Percentiles rank a stretch among this genome's conserved stretches.
Conservation (phyloP, 1,140 invertebrate genomes). For the Drosophila ambigua region DNA sequence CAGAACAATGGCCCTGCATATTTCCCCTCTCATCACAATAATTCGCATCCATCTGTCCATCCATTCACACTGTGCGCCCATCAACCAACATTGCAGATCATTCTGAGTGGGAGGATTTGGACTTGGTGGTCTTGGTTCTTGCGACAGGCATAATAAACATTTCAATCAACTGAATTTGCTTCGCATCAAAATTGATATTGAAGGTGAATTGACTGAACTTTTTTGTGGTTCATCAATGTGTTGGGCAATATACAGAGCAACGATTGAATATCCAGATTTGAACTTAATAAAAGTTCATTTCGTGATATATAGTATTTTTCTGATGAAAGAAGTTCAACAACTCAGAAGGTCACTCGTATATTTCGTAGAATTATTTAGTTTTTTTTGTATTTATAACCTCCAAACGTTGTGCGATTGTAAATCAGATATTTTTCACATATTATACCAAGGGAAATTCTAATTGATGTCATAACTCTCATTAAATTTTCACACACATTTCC, state of each 20-base stretch:
- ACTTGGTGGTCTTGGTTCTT: constrained; percentile 44
- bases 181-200: constrained; percentile 7
- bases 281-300: neutral
- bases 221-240: too few species aligned
- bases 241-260: too few species aligned
- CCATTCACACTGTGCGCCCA: constrained; percentile 48
- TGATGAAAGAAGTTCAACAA: constrained; percentile 2
- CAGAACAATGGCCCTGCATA: constrained; percentile 25
- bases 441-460: too few species aligned
- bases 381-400: neutral
- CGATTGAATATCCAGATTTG: too few species aligned
- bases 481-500: neutral
- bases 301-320: neutral
- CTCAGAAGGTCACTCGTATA: neutral
- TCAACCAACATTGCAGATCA: constrained; percentile 56
- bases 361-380: neutral
- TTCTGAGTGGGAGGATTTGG: constrained; percentile 48
- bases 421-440: too few species aligned
- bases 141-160: constrained; percentile 49
- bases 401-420: too few species aligned
- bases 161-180: constrained; percentile 32
- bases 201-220: constrained; percentile 31
- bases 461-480: too few species aligned
- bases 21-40: constrained; percentile 37
- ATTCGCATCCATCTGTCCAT: constrained; percentile 55